Base-by-base conservation (phyloP, 2,888 invertebrate species). In the Pteria penguin region DNA sequence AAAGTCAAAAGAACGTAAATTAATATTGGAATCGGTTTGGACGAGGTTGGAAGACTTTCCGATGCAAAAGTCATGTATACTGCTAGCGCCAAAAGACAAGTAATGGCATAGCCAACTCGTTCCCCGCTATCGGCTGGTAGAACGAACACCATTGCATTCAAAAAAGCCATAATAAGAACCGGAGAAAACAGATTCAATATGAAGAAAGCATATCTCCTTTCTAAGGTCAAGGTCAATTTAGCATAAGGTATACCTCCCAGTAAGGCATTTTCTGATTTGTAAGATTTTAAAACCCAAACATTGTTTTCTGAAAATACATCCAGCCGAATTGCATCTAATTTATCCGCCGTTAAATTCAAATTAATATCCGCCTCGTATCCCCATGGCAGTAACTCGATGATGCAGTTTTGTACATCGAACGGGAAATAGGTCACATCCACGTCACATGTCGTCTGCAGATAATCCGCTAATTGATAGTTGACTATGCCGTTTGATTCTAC, bases 361-460 rank as follows among this genome's bases (percentile, higher is more conserved):
- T 60, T 29, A 11, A 22, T 31, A 45, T 45, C 45, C 26, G 61
- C 31, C 11, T 26, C 29, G 5, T 70, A 70, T 4, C 52, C 70
- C 60, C 60, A 61, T 4, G 61, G 29, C 29, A 61, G 45, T 36
- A 70, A 27, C 57, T 70, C 61, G 4, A 70, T 60, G 31, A 24
- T 52, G 52, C 70, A 70, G 2, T 45, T 61, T 31, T 70, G 70
- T 36, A 45, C 61, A 33, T 70, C 70, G 27, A 61, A 70, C n/a
- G 70, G 70, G 58, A 70, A 70, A 27, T 61, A 70, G n/a, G 32
- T 70, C 22, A 60, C 45, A 26, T 70, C 70, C 24, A 70, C 60
- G 36, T 70, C 70, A 52, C 70, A 70, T 1, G 70, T 70, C 11
- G 73, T 73, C 67, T 77, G 54, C 22, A 74, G 58, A 2, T 70